A percentile compares a stretch with the other conserved stretches of the same genome.
Conservation (phyloP, 2,113 vertebrate genomes). For the Turnix velox region DNA sequence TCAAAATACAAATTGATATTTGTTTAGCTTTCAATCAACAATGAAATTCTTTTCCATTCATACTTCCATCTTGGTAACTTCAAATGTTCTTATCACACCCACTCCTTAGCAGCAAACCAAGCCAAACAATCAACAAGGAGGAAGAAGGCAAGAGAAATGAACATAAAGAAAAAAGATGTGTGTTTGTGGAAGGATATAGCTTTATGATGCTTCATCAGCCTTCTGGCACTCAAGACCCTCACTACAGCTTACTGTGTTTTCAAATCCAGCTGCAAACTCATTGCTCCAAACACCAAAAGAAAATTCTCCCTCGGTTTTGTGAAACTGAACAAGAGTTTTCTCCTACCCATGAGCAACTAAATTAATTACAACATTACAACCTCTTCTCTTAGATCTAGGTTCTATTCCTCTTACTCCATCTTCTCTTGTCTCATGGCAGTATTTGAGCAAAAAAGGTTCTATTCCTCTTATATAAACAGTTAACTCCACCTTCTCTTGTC, state of each 20-base stretch:
- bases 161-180: neutral
- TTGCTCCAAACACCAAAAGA: neutral
- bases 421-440: neutral
- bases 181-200: neutral
- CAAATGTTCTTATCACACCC: neutral
- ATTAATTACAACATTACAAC: neutral
- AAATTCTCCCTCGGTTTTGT: neutral
- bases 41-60: neutral
- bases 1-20: neutral
- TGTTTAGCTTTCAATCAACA: neutral
- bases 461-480: no score
- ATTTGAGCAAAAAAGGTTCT: neutral
- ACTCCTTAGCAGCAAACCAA: neutral
- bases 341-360: neutral
- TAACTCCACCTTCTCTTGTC: neutral
- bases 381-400: neutral
- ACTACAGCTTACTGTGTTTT: neutral
- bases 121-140: neutral
- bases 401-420: neutral
- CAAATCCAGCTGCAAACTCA: neutral
- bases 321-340: neutral
- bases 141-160: conserved; percentile 12
- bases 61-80: neutral
- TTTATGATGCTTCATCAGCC: neutral
- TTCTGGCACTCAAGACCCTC: neutral